Conservation (phyloP, 37 sponge, comb jelly and placozoan species). For the Mnemiopsis leidyi region DNA sequence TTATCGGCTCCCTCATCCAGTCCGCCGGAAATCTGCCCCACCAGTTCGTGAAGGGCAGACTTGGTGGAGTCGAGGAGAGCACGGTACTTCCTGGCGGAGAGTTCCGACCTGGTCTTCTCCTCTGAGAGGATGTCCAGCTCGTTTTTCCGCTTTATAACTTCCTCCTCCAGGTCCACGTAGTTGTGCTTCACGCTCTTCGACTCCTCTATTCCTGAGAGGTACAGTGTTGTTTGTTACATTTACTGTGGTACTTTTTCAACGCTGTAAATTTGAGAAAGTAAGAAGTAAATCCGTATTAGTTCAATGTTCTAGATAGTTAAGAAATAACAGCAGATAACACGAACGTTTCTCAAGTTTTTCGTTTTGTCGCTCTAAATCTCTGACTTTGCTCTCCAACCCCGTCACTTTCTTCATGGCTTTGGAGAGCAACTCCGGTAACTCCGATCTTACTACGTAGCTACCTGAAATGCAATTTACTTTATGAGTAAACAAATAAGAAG, state of each 20-base stretch:
- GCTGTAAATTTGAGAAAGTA: background rate
- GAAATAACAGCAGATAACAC: background rate
- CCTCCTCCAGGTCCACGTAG: constrained; percentile 59
- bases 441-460: constrained; percentile 48
- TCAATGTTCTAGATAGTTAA: too few species aligned
- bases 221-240: background rate
- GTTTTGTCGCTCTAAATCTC: constrained; percentile 12
- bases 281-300: background rate
- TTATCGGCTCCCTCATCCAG: background rate
- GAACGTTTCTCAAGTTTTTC: constrained; percentile 51
- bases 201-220: constrained; percentile 3
- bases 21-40: background rate
- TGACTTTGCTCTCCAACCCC: constrained; percentile 19
- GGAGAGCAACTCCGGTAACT: constrained; percentile 15
- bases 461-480: background rate
- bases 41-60: background rate
- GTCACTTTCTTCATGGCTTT: constrained; percentile 59
- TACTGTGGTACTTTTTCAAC: background rate
- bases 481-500: too few species aligned
- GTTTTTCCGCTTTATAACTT: constrained; percentile 5
- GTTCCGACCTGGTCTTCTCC: constrained; percentile 42
- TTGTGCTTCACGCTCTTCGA: constrained; percentile 35
- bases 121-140: constrained; percentile 33
- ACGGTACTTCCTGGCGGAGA: constrained; percentile 6
- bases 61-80: background rate